phyloP scores from a whole-genome alignment of 2,888 invertebrate species.

The Fragum whitleyi region DNA sequence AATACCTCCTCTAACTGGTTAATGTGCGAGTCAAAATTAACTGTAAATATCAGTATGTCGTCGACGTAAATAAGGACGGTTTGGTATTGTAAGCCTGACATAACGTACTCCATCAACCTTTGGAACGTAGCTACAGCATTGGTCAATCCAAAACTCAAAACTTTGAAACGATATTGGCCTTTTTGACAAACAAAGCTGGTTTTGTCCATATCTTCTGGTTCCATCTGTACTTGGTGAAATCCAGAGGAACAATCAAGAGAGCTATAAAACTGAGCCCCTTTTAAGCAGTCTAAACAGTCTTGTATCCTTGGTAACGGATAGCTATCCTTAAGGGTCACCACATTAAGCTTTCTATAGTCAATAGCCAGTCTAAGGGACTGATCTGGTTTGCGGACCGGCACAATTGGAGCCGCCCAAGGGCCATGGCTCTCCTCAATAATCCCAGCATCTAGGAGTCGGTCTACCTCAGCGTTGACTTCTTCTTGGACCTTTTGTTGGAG shows the following conservation, averaged over 20 bases:
- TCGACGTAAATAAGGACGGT: conserved; percentile 38
- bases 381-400: conserved; percentile 55
- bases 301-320: conserved; percentile 57
- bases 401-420: conserved; percentile 58
- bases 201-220: conserved; percentile 42
- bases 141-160: conserved; percentile 34
- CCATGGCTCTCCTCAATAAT: conserved; percentile 53
- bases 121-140: conserved; percentile 63
- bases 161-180: conserved; percentile 38
- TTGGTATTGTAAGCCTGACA: conserved; percentile 58
- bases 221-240: conserved; percentile 59
- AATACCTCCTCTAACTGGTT: not conserved
- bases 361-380: conserved; percentile 57
- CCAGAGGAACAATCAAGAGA: conserved; percentile 58
- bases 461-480: conserved; percentile 38
- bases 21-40: conserved; percentile 8
- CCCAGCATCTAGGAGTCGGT: conserved; percentile 46
- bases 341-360: conserved; percentile 56
- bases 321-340: conserved; percentile 50
- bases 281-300: conserved; percentile 57
- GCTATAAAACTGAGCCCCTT: conserved; percentile 49
- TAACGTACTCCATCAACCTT: conserved; percentile 56
- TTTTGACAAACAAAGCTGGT: conserved; percentile 51
- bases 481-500: conserved; percentile 39
- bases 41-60: conserved; percentile 13